phyloP scores from a whole-genome alignment of 1,140 invertebrate genomes.

The Nasonia vitripennis region DNA sequence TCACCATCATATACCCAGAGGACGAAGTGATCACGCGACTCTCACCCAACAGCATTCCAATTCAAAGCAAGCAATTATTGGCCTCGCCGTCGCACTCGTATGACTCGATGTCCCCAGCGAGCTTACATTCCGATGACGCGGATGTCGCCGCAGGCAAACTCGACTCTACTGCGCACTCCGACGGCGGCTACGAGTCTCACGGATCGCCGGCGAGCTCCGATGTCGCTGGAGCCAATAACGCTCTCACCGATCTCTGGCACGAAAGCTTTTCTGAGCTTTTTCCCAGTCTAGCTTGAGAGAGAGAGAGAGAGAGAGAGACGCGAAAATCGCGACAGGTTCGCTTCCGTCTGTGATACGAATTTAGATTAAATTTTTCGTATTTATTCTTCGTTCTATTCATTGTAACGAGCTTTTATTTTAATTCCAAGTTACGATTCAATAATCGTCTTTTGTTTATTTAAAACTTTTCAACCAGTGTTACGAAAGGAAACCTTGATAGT shows the following conservation, averaged over 20 bases:
- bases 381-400: slow-evolving; percentile 5
- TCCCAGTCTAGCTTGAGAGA: slow-evolving; percentile 76
- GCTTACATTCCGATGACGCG: slow-evolving; percentile 65
- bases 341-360: slow-evolving; percentile 49
- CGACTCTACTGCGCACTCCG: slow-evolving; percentile 63
- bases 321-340: slow-evolving; percentile 13
- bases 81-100: slow-evolving; percentile 62
- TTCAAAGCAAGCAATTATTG: not conserved
- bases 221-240: slow-evolving; percentile 47
- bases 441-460: slow-evolving; percentile 6
- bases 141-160: slow-evolving; percentile 58
- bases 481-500: not conserved
- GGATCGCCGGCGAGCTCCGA: slow-evolving; percentile 62
- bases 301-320: no score
- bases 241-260: slow-evolving; percentile 78
- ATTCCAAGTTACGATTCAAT: not conserved
- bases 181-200: slow-evolving; percentile 72
- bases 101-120: slow-evolving; percentile 66
- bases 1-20: slow-evolving; percentile 82
- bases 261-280: slow-evolving; percentile 80
- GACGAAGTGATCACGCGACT: slow-evolving; percentile 68
- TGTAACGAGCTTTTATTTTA: not conserved
- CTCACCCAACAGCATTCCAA: not conserved
- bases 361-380: slow-evolving; percentile 29
- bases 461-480: not conserved